Evolutionary conservation across 2,888 invertebrate species (phyloP).

Genomic region (Drosophila algonquin): DNA sequence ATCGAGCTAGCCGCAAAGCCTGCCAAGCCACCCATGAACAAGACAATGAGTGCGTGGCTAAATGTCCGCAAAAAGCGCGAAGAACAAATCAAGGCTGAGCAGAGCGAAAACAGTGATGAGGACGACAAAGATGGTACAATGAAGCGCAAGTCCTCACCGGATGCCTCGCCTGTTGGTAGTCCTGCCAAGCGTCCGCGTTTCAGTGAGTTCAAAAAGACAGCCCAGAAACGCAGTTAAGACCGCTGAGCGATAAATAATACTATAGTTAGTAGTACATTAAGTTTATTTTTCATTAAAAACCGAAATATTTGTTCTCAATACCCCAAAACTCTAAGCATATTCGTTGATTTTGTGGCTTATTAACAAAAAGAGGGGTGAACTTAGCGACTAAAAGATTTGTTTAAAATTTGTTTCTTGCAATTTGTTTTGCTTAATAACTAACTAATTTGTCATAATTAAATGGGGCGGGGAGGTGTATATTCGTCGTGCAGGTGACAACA

Average conservation of each 20-base stretch:
- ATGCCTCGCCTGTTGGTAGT: slow-evolving; percentile 17
- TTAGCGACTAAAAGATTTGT: slow-evolving; percentile 63
- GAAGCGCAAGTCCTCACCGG: slow-evolving; percentile 39
- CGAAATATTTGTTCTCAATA: slow-evolving; percentile 60
- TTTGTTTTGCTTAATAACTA: slow-evolving; percentile 40
- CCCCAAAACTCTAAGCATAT: slow-evolving; percentile 46
- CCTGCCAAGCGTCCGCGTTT: slow-evolving; percentile 56
- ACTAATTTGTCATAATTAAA: slow-evolving; percentile 49
- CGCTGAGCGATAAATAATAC: not conserved
- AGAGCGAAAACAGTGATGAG: slow-evolving; percentile 31
- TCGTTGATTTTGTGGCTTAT: slow-evolving; percentile 49
- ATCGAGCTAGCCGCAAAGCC: slow-evolving; percentile 69
- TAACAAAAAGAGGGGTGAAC: slow-evolving; percentile 47
- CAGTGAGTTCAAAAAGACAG: slow-evolving; percentile 28
- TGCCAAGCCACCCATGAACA: slow-evolving; percentile 57
- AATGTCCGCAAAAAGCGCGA: slow-evolving; percentile 57
- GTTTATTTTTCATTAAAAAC: slow-evolving; percentile 73
- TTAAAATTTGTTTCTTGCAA: slow-evolving; percentile 56
- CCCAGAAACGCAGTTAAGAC: slow-evolving; percentile 3
- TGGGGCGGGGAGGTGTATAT: not conserved
- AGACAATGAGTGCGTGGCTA: slow-evolving; percentile 80
- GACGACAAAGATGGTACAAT: slow-evolving; percentile 2
- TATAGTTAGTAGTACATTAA: slow-evolving; percentile 46
- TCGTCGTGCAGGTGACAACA: slow-evolving; percentile 19
- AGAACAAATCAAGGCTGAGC: slow-evolving; percentile 33